Conservation (phyloP, 1,140 invertebrate genomes). For the Rhopalosiphum maidis region DNA sequence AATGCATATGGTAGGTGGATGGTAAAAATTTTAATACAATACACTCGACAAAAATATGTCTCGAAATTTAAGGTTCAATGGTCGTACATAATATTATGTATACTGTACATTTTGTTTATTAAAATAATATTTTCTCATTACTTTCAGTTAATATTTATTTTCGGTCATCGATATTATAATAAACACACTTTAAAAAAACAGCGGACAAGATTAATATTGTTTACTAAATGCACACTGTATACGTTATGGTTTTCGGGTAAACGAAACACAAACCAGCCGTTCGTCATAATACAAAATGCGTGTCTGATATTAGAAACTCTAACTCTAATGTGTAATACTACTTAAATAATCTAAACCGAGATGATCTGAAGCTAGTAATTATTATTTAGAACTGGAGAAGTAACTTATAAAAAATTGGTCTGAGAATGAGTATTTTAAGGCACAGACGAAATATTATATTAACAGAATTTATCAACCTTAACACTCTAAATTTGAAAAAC, state of each 20-base stretch:
- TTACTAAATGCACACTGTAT: neutral
- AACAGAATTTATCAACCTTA: too few species aligned
- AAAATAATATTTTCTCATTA: neutral
- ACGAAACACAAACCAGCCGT: neutral
- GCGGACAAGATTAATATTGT: neutral
- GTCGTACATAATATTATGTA: constrained; percentile 2
- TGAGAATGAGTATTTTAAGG: neutral
- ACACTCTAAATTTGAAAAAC: too few species aligned
- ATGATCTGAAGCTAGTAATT: neutral
- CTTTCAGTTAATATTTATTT: neutral
- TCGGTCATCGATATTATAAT: neutral
- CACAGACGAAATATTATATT: neutral
- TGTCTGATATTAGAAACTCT: neutral
- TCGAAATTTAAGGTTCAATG: constrained; percentile 8
- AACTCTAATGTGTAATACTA: neutral
- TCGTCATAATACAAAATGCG: neutral
- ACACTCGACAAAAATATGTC: neutral
- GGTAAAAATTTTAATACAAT: constrained; percentile 19
- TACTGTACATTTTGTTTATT: neutral
- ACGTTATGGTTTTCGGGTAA: neutral
- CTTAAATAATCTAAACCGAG: neutral
- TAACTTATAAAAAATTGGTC: neutral
- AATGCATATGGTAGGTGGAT: neutral
- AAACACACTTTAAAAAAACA: neutral
- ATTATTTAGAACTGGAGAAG: neutral